Base-by-base conservation (phyloP, 2,888 invertebrate species). In the Hedya salicella region DNA sequence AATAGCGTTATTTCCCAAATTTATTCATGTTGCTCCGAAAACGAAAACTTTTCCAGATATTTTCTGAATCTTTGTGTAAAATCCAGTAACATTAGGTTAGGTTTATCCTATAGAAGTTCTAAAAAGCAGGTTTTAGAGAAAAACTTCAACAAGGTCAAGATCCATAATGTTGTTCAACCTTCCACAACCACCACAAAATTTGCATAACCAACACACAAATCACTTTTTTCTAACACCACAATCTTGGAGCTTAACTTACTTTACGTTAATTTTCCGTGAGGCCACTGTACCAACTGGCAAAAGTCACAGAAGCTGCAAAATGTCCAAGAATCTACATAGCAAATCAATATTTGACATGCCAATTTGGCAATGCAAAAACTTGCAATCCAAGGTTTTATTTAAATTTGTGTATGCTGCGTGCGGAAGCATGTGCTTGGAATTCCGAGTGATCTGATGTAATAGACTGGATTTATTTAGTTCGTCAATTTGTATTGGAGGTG, bases 281-380 rank as follows among this genome's bases (percentile, higher is more conserved):
- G 25, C 25, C 3, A 42, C 30, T 8, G 13, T 16, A 48, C 2
- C 44, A 17, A 44, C 56, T 30, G 13, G 25, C 21, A n/a, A n/a
- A 16, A 42, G 21, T 13, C 13, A 21, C 16, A 13, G n/a, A 42
- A 25, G 30, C 44, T 16, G 9, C 17, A 6, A 32, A 57, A 57
- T 32, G 56, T 19, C 44, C 8, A 32, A 44, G 30, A 21, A 42
- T 44, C 17, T 17, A 16, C 25, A 9, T n/a, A 44, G 25, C 16
- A 44, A 32, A 44, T 44, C 56, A 56, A 57, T 57, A 57, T 57
- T 57, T 57, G 56, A 13, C 30, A 1, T 4, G 44, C n/a, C 56
- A n/a, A 44, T 57, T 57, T 57, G 56, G 44, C 56, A 57, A 44
- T 57, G 42, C 14, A 40, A 54, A n/a, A 57, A 32, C 56, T 57